Evolutionary conservation across 2,113 vertebrate species (phyloP).

Genomic region (Polyodon spathula): DNA sequence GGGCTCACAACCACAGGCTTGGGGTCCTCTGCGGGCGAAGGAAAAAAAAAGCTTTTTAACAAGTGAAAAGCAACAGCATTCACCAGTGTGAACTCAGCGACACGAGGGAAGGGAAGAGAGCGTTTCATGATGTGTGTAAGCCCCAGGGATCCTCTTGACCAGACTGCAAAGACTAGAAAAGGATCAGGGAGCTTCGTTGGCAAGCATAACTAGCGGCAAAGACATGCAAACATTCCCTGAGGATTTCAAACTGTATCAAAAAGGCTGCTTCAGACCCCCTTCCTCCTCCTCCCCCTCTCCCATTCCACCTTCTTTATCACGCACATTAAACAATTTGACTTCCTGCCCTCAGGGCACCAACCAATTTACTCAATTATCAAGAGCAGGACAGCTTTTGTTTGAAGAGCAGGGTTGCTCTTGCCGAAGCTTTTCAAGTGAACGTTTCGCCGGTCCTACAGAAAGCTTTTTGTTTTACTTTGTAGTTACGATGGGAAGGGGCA

Average conservation of each 20-base stretch:
- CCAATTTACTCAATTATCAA: conserved; percentile 57
- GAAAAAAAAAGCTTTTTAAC: conserved; percentile 8
- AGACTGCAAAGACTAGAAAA: conserved; percentile 5
- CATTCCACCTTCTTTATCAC: conserved; percentile 16
- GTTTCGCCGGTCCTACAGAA: too few relatives aligned
- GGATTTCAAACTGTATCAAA: conserved; percentile 6
- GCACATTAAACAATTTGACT: conserved; percentile 45
- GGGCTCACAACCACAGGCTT: conserved; percentile 52
- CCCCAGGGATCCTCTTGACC: conserved; percentile 7
- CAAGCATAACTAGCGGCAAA: too few relatives aligned
- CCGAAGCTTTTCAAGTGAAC: conserved; percentile 12
- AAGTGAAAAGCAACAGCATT: background rate
- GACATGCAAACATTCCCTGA: conserved; percentile 8
- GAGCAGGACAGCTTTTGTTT: conserved; percentile 41
- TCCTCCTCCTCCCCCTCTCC: background rate
- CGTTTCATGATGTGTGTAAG: too few relatives aligned
- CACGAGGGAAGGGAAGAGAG: too few relatives aligned
- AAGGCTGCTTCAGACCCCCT: background rate
- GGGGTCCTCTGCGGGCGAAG: conserved; percentile 25
- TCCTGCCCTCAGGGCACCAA: conserved; percentile 49
- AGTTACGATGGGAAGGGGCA: conserved; percentile 13
- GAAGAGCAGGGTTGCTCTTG: conserved; percentile 22
- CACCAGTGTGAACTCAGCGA: too few relatives aligned
- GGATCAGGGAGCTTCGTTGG: conserved; percentile 8
- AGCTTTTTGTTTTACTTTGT: conserved; percentile 11